These are phyloP conservation scores for Harpalus rubripes DNA, from an alignment of 2,888 invertebrate species.

Conservation along the genomic window DNA sequence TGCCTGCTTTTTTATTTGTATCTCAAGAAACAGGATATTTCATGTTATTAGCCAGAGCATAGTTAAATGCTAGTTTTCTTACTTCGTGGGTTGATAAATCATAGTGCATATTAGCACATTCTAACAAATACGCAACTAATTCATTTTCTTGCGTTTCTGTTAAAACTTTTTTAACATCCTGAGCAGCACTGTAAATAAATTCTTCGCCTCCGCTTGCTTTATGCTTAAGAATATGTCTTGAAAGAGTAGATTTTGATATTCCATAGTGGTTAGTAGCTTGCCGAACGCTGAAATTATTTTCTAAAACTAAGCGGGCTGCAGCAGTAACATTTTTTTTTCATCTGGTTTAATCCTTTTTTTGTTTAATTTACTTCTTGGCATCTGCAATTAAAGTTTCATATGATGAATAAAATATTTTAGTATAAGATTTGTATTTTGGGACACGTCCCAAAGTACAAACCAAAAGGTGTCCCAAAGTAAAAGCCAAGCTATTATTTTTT, in stretches of 20 bases:
- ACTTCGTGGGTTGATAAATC: not conserved
- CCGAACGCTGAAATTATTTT: conserved; percentile 5
- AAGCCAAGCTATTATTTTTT: not conserved
- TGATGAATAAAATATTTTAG: not conserved
- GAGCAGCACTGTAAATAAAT: not conserved
- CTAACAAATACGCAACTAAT: not conserved
- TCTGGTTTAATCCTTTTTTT: not conserved
- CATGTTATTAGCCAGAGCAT: conserved; percentile 9
- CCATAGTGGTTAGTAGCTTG: not conserved
- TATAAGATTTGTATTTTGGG: not conserved
- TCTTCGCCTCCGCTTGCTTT: conserved; percentile 1
- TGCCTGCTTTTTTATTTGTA: conserved; percentile 65
- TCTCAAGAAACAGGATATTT: conserved; percentile 31
- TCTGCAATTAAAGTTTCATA: conserved; percentile 4
- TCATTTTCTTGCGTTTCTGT: not conserved
- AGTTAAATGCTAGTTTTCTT: conserved; percentile 14
- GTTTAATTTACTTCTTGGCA: conserved; percentile 9
- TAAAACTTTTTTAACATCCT: conserved; percentile 5
- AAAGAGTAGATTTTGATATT: conserved; percentile 2
- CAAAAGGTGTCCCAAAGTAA: conserved; percentile 11
- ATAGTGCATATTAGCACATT: not conserved
- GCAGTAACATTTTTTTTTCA: not conserved
- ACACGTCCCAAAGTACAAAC: conserved; percentile 15
- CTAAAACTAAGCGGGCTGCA: conserved; percentile 10
- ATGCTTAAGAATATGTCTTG: not conserved